Percentiles rank a stretch among this genome's conserved stretches.
Evolutionary conservation across 2,888 invertebrate species (phyloP).

Genomic region (Orthonevra nobilis): DNA sequence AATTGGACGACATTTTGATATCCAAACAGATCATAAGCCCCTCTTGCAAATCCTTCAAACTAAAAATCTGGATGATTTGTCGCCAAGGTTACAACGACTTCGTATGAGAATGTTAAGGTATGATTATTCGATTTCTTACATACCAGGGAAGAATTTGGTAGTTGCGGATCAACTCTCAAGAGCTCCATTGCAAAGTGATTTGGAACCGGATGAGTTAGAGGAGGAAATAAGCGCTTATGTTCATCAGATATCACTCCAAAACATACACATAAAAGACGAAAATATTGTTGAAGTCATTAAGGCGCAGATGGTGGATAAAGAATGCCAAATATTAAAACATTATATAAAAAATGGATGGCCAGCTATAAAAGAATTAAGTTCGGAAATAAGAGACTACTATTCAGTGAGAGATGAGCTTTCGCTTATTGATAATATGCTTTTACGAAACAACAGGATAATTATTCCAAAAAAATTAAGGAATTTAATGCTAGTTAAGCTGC

Average conservation of each 20-base stretch:
- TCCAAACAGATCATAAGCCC: constrained; percentile 5
- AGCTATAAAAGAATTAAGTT: background rate
- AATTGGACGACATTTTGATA: background rate
- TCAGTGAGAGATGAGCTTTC: background rate
- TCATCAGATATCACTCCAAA: background rate
- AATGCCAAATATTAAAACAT: background rate
- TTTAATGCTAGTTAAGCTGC: background rate
- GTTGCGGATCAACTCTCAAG: constrained; percentile 20
- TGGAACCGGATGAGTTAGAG: background rate
- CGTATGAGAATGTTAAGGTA: constrained; percentile 11
- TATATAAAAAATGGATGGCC: background rate
- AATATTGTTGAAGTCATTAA: constrained; percentile 8
- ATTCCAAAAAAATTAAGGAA: background rate
- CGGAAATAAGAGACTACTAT: background rate
- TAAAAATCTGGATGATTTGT: constrained; percentile 2
- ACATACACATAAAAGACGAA: background rate
- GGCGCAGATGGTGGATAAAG: background rate
- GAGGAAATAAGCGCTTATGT: constrained; percentile 2
- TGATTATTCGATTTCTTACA: background rate
- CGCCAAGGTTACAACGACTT: constrained; percentile 7
- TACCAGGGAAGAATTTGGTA: constrained; percentile 15
- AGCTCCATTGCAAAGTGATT: background rate
- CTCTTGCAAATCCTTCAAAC: constrained; percentile 8
- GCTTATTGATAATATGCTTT: background rate
- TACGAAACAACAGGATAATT: background rate